Conservation (phyloP, 64 coral and sea anemone species). For the Porites australiensis region DNA sequence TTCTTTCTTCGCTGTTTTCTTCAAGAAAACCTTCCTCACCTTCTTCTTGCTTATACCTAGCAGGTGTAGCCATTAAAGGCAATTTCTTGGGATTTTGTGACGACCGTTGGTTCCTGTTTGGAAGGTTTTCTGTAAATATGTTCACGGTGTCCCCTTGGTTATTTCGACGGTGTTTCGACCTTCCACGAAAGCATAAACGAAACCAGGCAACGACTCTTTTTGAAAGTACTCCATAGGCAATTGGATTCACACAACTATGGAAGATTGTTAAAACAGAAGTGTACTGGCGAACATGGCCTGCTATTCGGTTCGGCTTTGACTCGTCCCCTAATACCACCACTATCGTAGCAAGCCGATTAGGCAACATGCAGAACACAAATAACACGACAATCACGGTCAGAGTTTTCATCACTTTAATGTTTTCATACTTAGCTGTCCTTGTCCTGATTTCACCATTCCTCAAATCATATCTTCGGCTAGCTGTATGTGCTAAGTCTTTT, state of each 20-base stretch:
- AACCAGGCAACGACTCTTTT: slow-evolving; percentile 13
- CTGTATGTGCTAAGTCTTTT: slow-evolving; percentile 11
- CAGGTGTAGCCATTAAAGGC: no score
- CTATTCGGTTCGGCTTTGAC: not conserved
- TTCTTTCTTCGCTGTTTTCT: no score
- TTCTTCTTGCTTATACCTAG: no score
- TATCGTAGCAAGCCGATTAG: slow-evolving; percentile 12
- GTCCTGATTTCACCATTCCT: slow-evolving; percentile 12
- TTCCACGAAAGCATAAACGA: not conserved
- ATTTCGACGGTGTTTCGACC: not conserved
- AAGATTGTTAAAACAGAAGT: slow-evolving; percentile 25
- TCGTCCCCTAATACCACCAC: slow-evolving; percentile 34
- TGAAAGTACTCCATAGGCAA: slow-evolving; percentile 48
- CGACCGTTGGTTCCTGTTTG: not conserved
- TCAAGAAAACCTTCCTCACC: no score
- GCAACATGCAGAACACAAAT: slow-evolving; percentile 44
- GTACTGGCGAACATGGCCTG: not conserved
- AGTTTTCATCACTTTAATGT: slow-evolving; percentile 34
- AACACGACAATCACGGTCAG: slow-evolving; percentile 36
- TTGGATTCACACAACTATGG: slow-evolving; percentile 66
- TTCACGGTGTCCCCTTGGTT: not conserved
- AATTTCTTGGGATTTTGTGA: not conserved
- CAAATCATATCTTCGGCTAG: not conserved
- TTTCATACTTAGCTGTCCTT: slow-evolving; percentile 10
- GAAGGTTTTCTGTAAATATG: not conserved